A percentile compares a stretch with the other conserved stretches of the same genome.
phyloP scores from a whole-genome alignment of 2,797 vertebrate genomes.

The Scyliorhinus canicula region DNA sequence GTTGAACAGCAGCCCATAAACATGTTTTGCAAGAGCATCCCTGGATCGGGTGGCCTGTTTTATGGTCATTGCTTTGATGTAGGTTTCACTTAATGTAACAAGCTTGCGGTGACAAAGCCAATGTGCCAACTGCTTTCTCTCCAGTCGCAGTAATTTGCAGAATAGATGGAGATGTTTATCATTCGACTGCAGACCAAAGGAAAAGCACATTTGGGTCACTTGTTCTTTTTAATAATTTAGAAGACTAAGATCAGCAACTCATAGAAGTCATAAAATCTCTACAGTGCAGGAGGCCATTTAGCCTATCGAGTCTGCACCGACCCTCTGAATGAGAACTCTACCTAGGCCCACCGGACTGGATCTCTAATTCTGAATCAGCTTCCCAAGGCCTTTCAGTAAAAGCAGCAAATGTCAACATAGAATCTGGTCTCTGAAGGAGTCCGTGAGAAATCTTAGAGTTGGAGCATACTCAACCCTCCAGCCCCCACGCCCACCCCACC shows the following conservation, averaged over 20 bases:
- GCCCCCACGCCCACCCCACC: not conserved
- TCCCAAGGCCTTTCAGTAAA: too few species aligned
- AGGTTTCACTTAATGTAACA: constrained; percentile 61
- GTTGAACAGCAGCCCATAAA: constrained; percentile 63
- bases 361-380: too few species aligned
- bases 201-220: not conserved
- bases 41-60: constrained; percentile 57
- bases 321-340: too few species aligned
- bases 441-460: not conserved
- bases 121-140: constrained; percentile 59
- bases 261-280: too few species aligned
- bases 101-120: constrained; percentile 70
- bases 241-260: not conserved
- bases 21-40: constrained; percentile 67
- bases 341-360: too few species aligned
- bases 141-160: constrained; percentile 61
- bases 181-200: constrained; percentile 47
- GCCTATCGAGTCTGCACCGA: too few species aligned
- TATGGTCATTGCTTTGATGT: constrained; percentile 62
- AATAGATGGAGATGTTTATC: constrained; percentile 59
- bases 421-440: too few species aligned
- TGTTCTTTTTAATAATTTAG: not conserved
- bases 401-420: too few species aligned
- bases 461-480: not conserved
- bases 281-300: too few species aligned